Evolutionary conservation across 2,888 invertebrate species (phyloP), one percentile per base, ranked within the genome.

Genomic region (Ceraclea dissimilis): DNA sequence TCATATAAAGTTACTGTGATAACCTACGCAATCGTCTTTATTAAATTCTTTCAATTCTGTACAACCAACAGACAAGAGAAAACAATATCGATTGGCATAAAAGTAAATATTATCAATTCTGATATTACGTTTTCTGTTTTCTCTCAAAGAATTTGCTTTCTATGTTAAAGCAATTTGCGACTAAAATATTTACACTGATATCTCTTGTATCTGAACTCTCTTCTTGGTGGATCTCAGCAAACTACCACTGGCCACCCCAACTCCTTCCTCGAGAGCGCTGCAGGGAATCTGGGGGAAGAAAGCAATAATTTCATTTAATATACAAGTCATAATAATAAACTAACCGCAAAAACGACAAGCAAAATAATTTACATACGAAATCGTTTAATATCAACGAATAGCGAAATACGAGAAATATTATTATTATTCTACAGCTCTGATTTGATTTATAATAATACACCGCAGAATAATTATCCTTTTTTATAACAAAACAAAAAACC

Each of bases 191-290:
- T 85, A 88, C 69, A 88, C 88, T 58, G 86, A 86, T 70, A 88
- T 88, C 73, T 88, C 88, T 71, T 88, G 87, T 65, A 88, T 88
- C 72, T 88, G 88, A 58, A 88, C 88, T 67, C 88, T 81, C 71
- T 88, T 88, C 72, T 88, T 88, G 64, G 85, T 77, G 21, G 84
- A 83, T 34, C 75, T 78, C 55, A 71, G 69, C 18, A 54, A 44
- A 31, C 58, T 58, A 8, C 58, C 60, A 16, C 54, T 56, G 13
- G 51, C 52, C 8, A 46, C 34, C 8, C 18, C 56, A 11, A 13
- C 26, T 49, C 46, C 57, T 34, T 22, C 51, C 17, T 43, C 31
- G n/a, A 20, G n/a, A 6, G 17, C 33, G 13, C 48, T 33, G 34
- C 53, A 33, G 47, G 47, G 20, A 2, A 47, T 47, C 47, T 47